These are phyloP conservation scores for Aepyceros melampus DNA, from an alignment of 2,113 vertebrate genomes.

Conservation along the genomic window DNA sequence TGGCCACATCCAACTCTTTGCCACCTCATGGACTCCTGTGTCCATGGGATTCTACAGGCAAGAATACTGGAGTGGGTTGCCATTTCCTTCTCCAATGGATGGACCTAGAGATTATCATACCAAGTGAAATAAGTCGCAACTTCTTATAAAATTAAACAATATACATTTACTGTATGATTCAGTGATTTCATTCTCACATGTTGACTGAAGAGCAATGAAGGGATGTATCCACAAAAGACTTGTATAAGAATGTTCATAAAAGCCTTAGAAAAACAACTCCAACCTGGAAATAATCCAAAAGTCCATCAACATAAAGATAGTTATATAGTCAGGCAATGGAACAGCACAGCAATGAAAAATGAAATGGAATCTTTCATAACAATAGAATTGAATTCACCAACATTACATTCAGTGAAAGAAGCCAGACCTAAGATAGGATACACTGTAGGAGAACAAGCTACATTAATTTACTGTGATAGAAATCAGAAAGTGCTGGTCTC, in stretches of 20 bases:
- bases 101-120: neutral
- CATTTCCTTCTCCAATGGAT: neutral
- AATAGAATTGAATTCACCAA: neutral
- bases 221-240: neutral
- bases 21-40: neutral
- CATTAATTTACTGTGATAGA: neutral
- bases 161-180: neutral
- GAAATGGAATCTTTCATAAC: neutral
- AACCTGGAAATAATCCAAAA: neutral
- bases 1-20: neutral
- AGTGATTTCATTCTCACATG: neutral
- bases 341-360: neutral
- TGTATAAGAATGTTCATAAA: neutral
- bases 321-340: neutral
- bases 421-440: neutral
- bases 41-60: neutral
- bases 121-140: neutral
- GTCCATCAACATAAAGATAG: neutral
- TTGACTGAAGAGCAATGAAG: neutral
- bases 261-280: neutral
- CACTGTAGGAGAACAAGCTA: neutral
- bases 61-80: neutral
- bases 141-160: constrained; percentile 30
- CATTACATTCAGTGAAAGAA: neutral
- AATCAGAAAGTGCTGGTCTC: neutral